These are phyloP conservation scores for Sinocyclocheilus maitianheensis DNA, from an alignment of 2,113 vertebrate species.

Conservation along the genomic window DNA sequence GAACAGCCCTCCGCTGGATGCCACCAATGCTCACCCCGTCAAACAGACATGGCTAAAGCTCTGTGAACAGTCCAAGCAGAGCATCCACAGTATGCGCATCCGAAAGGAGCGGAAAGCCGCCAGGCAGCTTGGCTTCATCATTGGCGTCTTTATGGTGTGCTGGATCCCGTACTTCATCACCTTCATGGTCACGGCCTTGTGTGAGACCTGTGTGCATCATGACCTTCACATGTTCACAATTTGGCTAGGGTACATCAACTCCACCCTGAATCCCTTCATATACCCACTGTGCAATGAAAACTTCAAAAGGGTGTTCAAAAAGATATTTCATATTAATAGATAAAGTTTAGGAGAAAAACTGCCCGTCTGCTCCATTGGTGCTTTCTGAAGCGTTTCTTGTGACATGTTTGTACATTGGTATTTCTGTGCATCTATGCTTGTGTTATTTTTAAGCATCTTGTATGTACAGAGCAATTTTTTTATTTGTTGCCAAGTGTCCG, in stretches of 20 bases:
- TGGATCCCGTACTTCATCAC: constrained; percentile 96
- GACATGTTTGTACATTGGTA: not conserved
- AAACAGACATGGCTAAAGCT: constrained; percentile 84
- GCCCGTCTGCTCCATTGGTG: not conserved
- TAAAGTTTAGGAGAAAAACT: not conserved
- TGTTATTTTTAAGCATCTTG: not conserved
- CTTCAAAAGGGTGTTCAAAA: constrained; percentile 93
- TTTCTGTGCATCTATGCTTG: not conserved
- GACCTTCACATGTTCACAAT: constrained; percentile 88
- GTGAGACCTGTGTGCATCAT: constrained; percentile 74
- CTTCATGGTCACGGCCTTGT: constrained; percentile 91
- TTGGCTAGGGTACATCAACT: constrained; percentile 97
- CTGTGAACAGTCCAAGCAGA: constrained; percentile 76
- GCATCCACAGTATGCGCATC: constrained; percentile 73
- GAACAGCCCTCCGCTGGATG: constrained; percentile 60
- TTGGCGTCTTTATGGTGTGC: constrained; percentile 89
- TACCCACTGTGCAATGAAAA: constrained; percentile 95
- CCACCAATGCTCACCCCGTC: constrained; percentile 69
- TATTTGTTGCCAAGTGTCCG: constrained; percentile 5
- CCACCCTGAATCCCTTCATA: constrained; percentile 92
- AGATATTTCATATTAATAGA: constrained; percentile 76
- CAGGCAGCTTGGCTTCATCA: constrained; percentile 92
- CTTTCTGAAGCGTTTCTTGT: constrained; percentile 8
- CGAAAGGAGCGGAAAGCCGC: constrained; percentile 90
- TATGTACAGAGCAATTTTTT: constrained; percentile 17